Base-by-base conservation (phyloP, 2,113 vertebrate species). In the Xyrauchen texanus region DNA sequence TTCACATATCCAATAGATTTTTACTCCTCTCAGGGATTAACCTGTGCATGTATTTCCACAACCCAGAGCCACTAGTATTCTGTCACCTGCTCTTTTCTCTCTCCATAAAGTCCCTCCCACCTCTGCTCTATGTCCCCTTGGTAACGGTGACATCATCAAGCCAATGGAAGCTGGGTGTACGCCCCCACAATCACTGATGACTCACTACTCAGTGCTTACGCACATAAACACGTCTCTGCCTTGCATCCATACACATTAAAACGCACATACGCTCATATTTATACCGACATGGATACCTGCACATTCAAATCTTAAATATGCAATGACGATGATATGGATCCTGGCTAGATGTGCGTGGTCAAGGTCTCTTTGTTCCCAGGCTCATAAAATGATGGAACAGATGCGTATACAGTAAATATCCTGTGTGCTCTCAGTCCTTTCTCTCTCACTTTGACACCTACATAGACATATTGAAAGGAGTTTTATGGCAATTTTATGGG, bases 111-210 rank as follows among this genome's bases (percentile, higher is more conserved):
- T 83, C 83, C 88, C 88, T 83, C 88, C 89, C 82, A 77, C 76
- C n/a, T 45, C 69, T 53, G 82, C 84, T 84, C 44, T 3, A 77
- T 67, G 84, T 94, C 84, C 90, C 92, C 88, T 89, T 91, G 85
- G 93, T 87, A 93, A 94, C 92, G 84, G 84, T 93, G 92, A 93
- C 91, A 93, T 94, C 93, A 94, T 83, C 82, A 82, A 79, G 3
- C 85, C 85, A 85, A 90, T 79, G 79, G 81, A 78, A 82, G 83
- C 81, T 79, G 75, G 87, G 89, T 88, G 78, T 70, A 89, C 92
- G 83, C 92, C 92, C 89, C 91, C 93, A 88, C 90, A 91, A 87
- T 91, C 89, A 84, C 88, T 91, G 91, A 93, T 93, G 93, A 94
- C 90, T 94, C 93, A 94, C 90, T 87, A 85, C 84, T 87, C 86